Evolutionary conservation across 2,797 vertebrate species (phyloP).

Genomic region (Sebastes iracundus): DNA sequence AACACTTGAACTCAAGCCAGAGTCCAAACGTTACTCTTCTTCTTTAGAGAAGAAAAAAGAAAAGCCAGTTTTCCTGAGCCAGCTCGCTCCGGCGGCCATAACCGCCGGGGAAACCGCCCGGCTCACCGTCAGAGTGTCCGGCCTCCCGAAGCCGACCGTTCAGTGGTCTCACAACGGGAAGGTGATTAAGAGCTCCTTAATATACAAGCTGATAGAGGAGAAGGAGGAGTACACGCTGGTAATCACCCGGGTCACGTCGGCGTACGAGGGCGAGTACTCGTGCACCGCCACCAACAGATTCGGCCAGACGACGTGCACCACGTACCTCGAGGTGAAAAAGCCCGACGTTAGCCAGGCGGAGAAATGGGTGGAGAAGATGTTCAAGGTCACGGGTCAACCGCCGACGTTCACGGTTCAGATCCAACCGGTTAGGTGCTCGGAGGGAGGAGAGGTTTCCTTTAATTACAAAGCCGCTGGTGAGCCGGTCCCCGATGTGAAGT

Average conservation of each 20-base stretch:
- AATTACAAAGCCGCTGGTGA: constrained; percentile 82
- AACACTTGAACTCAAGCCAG: constrained; percentile 95
- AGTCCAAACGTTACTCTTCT: constrained; percentile 86
- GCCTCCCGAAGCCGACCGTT: constrained; percentile 88
- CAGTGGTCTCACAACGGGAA: constrained; percentile 90
- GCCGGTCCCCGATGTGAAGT: constrained; percentile 84
- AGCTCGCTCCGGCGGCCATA: constrained; percentile 81
- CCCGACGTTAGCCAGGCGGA: constrained; percentile 75
- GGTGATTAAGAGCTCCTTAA: constrained; percentile 78
- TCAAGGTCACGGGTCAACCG: constrained; percentile 80
- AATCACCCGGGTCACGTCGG: constrained; percentile 82
- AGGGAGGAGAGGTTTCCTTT: constrained; percentile 83
- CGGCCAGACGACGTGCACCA: constrained; percentile 85
- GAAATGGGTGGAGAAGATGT: constrained; percentile 84
- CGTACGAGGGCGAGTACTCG: constrained; percentile 89
- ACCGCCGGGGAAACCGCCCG: constrained; percentile 84
- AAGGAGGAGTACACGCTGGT: constrained; percentile 87
- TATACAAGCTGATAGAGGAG: constrained; percentile 87
- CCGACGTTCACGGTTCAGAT: constrained; percentile 84
- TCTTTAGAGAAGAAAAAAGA: constrained; percentile 85
- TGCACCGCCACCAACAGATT: constrained; percentile 88
- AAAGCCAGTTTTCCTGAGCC: constrained; percentile 88
- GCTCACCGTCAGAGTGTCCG: constrained; percentile 87
- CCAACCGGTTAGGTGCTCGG: constrained; percentile 77
- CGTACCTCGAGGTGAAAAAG: constrained; percentile 85